A percentile compares a stretch with the other conserved stretches of the same genome.
Evolutionary conservation across 1,140 invertebrate species (phyloP).

Genomic region (Thereuonema tuberculata): DNA sequence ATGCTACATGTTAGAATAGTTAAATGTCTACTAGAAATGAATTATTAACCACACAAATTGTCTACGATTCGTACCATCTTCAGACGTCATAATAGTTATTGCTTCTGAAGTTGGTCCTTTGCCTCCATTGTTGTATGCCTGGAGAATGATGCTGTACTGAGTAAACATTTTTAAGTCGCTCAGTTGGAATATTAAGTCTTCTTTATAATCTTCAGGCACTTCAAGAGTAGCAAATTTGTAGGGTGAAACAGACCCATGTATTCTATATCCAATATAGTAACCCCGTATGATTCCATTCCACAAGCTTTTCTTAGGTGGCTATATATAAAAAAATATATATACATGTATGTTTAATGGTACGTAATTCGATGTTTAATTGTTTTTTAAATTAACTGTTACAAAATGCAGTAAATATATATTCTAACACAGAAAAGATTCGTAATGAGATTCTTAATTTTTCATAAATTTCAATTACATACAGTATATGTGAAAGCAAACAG

Average conservation of each 20-base stretch:
- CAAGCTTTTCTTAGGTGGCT: conserved; percentile 69
- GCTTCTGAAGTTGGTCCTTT: conserved; percentile 79
- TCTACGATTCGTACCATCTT: conserved; percentile 57
- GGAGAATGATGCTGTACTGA: conserved; percentile 87
- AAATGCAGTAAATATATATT: too few relatives aligned
- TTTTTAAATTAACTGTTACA: background rate
- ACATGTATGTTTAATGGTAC: too few relatives aligned
- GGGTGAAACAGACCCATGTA: conserved; percentile 26
- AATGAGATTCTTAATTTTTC: too few relatives aligned
- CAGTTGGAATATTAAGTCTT: conserved; percentile 41
- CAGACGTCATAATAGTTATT: conserved; percentile 64
- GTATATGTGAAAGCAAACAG: too few relatives aligned
- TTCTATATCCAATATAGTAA: conserved; percentile 50
- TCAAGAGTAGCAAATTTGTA: conserved; percentile 24
- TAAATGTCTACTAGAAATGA: too few relatives aligned
- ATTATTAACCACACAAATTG: too few relatives aligned
- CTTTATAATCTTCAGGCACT: conserved; percentile 17
- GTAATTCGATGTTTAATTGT: background rate
- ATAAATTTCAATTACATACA: too few relatives aligned
- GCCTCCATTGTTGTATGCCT: conserved; percentile 89
- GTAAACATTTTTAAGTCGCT: conserved; percentile 74
- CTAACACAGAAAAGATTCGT: too few relatives aligned
- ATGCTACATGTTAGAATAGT: too few relatives aligned
- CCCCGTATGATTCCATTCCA: conserved; percentile 88
- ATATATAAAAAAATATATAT: background rate